A percentile compares a stretch with the other conserved stretches of the same genome.
These are phyloP conservation scores for Zaprionus nigranus DNA, from an alignment of 1,140 invertebrate genomes.

Conservation along the genomic window DNA sequence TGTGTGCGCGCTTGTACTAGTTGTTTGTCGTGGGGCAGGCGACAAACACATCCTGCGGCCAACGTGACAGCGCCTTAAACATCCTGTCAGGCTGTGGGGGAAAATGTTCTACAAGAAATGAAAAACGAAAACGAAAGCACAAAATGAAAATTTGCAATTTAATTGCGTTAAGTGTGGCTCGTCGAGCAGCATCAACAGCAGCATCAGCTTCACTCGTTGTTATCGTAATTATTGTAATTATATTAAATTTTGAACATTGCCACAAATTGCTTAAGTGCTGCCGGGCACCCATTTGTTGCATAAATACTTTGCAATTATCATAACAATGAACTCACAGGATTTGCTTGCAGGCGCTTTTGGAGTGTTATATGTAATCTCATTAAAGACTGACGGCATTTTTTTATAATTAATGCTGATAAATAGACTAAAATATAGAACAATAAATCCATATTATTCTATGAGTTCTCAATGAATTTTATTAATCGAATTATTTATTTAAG, in stretches of 20 bases:
- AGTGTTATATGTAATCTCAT: neutral
- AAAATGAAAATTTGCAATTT: constrained; percentile 20
- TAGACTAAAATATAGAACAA: neutral
- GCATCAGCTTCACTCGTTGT: neutral
- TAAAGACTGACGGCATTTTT: neutral
- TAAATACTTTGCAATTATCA: neutral
- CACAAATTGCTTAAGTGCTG: constrained; percentile 7
- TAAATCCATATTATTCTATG: neutral
- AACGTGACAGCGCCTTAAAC: constrained; percentile 30
- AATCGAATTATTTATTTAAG: too few relatives aligned
- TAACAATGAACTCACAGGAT: neutral
- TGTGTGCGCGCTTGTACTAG: neutral
- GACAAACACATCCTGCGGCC: constrained; percentile 32
- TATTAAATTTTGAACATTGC: constrained; percentile 2
- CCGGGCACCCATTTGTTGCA: constrained; percentile 4
- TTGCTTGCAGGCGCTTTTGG: neutral
- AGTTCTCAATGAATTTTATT: neutral
- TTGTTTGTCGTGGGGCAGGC: constrained; percentile 14
- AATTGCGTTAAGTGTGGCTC: constrained; percentile 26
- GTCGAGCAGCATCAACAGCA: neutral
- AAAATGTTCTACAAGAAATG: neutral
- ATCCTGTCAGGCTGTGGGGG: constrained; percentile 32
- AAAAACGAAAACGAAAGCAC: neutral
- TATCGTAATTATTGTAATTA: constrained; percentile 1
- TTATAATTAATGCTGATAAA: neutral